Conservation (phyloP, 1,140 invertebrate genomes). For the Pseudomyrmex dendroicus region DNA sequence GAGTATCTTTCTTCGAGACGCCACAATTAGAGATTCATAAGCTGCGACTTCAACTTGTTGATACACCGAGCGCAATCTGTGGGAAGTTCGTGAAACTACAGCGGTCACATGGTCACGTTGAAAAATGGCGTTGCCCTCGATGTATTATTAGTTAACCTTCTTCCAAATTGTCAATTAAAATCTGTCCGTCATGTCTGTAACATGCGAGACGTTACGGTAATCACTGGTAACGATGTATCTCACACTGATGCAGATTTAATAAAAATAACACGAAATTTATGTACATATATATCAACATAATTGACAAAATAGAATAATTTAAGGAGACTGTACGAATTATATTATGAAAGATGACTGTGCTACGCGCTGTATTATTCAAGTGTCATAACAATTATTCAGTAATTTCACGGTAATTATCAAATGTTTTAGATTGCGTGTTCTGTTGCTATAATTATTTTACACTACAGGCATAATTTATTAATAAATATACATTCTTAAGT, state of each 20-base stretch:
- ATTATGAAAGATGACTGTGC: slow-evolving; percentile 66
- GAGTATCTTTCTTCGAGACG: too few relatives aligned
- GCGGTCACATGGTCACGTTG: background rate
- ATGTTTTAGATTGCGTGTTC: background rate
- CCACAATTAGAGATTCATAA: too few relatives aligned
- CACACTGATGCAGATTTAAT: background rate
- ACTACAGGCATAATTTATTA: too few relatives aligned
- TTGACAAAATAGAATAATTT: background rate
- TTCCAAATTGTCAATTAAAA: background rate
- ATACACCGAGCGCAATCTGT: slow-evolving; percentile 38
- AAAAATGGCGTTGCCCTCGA: slow-evolving; percentile 55
- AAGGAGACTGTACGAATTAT: background rate
- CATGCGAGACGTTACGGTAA: background rate
- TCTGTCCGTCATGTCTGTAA: background rate
- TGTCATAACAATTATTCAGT: slow-evolving; percentile 36
- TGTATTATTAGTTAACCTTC: slow-evolving; percentile 57
- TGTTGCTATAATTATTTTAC: too few relatives aligned
- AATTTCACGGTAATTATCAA: slow-evolving; percentile 61
- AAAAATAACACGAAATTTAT: background rate
- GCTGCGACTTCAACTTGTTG: background rate
- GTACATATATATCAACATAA: background rate
- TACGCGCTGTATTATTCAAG: slow-evolving; percentile 63
- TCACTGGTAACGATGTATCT: background rate
- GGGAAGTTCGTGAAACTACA: background rate
- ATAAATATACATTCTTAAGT: too few relatives aligned